Percentiles rank a stretch among this genome's conserved stretches.
Conservation (phyloP, 2,113 vertebrate genomes). For the Spermophilus dauricus region DNA sequence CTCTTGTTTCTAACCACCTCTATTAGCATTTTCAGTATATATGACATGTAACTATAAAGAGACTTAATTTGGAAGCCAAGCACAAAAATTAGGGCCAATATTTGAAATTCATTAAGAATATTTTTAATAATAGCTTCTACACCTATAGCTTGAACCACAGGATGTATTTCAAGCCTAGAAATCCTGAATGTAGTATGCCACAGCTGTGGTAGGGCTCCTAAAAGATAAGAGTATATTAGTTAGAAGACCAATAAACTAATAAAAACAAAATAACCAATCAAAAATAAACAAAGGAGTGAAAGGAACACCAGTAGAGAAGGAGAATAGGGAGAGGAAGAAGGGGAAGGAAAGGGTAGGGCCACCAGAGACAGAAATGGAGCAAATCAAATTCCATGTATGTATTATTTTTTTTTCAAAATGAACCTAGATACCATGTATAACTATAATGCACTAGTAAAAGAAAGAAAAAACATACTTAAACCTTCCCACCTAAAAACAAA, state of each 20-base stretch:
- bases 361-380: too few relatives aligned
- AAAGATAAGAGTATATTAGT: background rate
- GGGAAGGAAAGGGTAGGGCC: too few relatives aligned
- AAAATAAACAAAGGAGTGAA: too few relatives aligned
- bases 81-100: background rate
- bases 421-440: too few relatives aligned
- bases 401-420: too few relatives aligned
- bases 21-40: background rate
- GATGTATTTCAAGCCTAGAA: background rate
- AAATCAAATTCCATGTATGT: too few relatives aligned
- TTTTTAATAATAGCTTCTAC: background rate
- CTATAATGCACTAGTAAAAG: too few relatives aligned
- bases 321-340: too few relatives aligned
- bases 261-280: background rate
- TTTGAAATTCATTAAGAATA: background rate
- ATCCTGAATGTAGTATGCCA: background rate
- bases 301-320: too few relatives aligned
- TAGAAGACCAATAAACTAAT: background rate
- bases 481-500: background rate
- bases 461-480: too few relatives aligned
- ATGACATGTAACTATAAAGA: background rate
- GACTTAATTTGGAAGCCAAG: background rate
- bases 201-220: background rate
- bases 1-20: background rate
- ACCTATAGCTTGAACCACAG: background rate